Base-by-base conservation (phyloP, 2,888 invertebrate genomes). In the Rotaria macrura region DNA sequence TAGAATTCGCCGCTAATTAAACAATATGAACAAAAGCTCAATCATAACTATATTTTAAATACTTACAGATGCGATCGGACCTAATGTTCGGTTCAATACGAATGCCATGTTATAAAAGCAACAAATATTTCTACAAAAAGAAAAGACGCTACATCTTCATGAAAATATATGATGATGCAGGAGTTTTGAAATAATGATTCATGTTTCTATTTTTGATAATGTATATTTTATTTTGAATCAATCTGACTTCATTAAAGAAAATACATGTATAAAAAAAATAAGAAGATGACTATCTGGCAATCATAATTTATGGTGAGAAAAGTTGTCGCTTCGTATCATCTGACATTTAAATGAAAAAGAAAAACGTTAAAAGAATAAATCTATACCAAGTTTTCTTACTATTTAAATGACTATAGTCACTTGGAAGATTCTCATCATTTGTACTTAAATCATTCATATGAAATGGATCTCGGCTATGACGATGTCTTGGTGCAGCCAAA, bases 401-500 rank as follows among this genome's bases (percentile, higher is more conserved):
- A 38, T 79, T 43, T 25, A 79, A 79, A 43, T 79, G 74, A 25
- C 43, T 43, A 43, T 79, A 40, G 9, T 79, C 74, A 25, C 74
- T 40, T 2, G 38, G 74, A 23, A 40, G 40, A 40, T 79, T 40
- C 25, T 79, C 40, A 40, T 79, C 74, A 43, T 79, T 79, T 23
- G 25, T 40, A 25, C 34, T 65, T 34, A 65, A 34, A 34, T 79
- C 74, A 40, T 40, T 79, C 74, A 79, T 79, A 43, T 79, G 38
- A 7, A 79, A 79, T n/a, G 74, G 74, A 79, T 79, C 40, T 43
- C 74, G 38, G 25, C 40, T 79, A 79, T 79, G 74, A 43, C 74
- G 74, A 40, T 43, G 74, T 40, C 74, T 23, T 40, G 74, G 38
- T 9, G 43, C 74, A 43, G 74, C 74, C 38, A 14, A 79, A 43